Evolutionary conservation across 2,888 invertebrate genomes (phyloP), one percentile per base, ranked within the genome.

Genomic region (Caenorhabditis becei): DNA sequence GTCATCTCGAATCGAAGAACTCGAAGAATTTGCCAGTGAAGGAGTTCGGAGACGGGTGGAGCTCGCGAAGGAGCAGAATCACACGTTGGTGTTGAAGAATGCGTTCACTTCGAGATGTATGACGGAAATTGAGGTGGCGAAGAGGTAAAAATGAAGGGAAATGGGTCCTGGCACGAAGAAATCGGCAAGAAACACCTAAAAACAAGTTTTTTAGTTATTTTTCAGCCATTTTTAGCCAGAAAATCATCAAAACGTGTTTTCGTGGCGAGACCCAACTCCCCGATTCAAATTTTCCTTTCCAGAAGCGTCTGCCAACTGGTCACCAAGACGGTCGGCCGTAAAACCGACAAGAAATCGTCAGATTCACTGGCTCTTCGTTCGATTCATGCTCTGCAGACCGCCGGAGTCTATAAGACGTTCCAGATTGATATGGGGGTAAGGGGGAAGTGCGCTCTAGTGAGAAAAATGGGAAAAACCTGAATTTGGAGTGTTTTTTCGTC

Each of bases 41-140:
- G 63, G 37, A 24, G 41, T 82, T 47, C 62, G 54, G 44, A 49
- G 63, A 41, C 32, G 35, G 28, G 59, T 82, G 2, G 82, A 82
- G 3, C 32, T 82, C 11, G 35, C 56, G 3, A 18, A 35, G 8
- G 18, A 62, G 4, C 54, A 72, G 4, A 59, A 66, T 28, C 77
- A 82, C 18, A 41, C 67, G 18, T 47, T 16, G 14, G 70, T 82
- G 1, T 56, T 82, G 4, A 77, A 69, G 26, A 69, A 72, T 16
- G 41, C 66, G n/a, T 78, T 82, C 44, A 54, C 37, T 0, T 20
- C 66, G 28, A 63, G 61, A 28, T 82, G 77, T 23, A 47, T 82
- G 77, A 61, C 49, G 8, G 74, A 77, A 10, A 32, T 69, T 10
- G 82, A 82, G 28, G 77, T 82, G 0, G 77, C 74, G 2, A 63